Base-by-base conservation (phyloP, 2,797 vertebrate species). In the Cygnus olor region DNA sequence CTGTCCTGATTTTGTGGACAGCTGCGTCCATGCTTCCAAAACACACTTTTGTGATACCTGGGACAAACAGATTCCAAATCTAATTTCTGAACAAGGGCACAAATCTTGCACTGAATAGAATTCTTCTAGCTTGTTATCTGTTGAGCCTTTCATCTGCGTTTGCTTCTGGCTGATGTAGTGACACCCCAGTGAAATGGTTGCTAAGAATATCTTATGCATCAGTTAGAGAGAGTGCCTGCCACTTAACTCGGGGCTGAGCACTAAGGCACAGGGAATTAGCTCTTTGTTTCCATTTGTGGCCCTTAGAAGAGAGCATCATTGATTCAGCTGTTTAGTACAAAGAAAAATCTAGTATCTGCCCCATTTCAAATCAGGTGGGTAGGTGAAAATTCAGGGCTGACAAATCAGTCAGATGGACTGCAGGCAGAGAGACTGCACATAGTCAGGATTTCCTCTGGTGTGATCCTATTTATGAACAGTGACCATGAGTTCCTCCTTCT, bases 381-480 rank as follows among this genome's bases (percentile, higher is more conserved):
- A 89, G 61, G 44, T 65, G 45, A 88, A 89, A 93, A 91, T 76
- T 88, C 82, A 84, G 82, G 61, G n/a, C 45, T 95, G 85, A 72
- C 36, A 94, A 66, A 91, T 69, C 49, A 92, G 84, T 79, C 49
- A 88, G 60, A 51, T 47, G 85, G 77, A 80, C 78, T 85, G 57
- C 44, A 56, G 60, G 57, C 61, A 88, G 69, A 71, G 58, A 80
- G 54, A 84, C 12, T 76, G 83, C 57, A 88, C 61, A 63, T 5
- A 72, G 28, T 70, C 79, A 92, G 73, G 63, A 72, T 78, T 78
- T 93, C 90, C 89, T 76, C 70, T 88, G 66, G 58, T 49, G 58
- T 65, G 58, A 88, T 94, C 85, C 61, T 85, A 45, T 85, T 94
- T 93, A 88, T 42, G 85, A 89, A 83, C 28, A 85, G 44, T 0